Base-by-base conservation (phyloP, 2,888 invertebrate species). In the Apamea crenata region DNA sequence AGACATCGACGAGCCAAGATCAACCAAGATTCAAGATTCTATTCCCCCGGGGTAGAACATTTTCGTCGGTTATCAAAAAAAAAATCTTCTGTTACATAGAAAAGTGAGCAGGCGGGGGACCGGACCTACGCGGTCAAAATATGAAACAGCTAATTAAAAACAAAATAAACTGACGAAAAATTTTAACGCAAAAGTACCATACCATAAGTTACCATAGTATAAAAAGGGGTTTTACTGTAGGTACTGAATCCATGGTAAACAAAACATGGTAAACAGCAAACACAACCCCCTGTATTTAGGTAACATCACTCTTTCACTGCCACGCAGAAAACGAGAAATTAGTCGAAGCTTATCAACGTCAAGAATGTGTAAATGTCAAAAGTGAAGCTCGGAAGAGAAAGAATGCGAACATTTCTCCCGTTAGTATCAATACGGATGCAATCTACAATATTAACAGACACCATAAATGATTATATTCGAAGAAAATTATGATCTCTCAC, bases 331-430 rank as follows among this genome's bases (percentile, higher is more conserved):
- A 59, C 40, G 25, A 53, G 50, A 84, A 29, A 36, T 67, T 68
- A 18, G 14, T 75, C 32, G 32, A 14, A 32, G 18, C 40, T 61
- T 70, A 70, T 59, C 44, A 71, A 53, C 29, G 66, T 56, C 59
- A 65, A 53, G 50, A 82, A 80, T 84, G 74, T 61, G 29, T 56
- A 75, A 84, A 83, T 75, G 71, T 72, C 61, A 77, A 80, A 71
- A 44, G 25, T 68, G 40, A 80, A 40, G 25, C 53, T 56, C 36
- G 1, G 29, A 25, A 59, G 10, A 61, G 25, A 47, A 72, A 65
- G 72, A 82, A 82, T 84, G 80, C 32, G 65, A 69, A 73, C 59
- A 70, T 56, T 61, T 80, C 5, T 65, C 65, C 68, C 69, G 74
- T 79, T 74, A 84, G 29, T 21, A 18, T 69, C 44, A 79, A 66